Evolutionary conservation across 2,113 vertebrate species (phyloP).

Genomic region (Aldabrachelys gigantea): DNA sequence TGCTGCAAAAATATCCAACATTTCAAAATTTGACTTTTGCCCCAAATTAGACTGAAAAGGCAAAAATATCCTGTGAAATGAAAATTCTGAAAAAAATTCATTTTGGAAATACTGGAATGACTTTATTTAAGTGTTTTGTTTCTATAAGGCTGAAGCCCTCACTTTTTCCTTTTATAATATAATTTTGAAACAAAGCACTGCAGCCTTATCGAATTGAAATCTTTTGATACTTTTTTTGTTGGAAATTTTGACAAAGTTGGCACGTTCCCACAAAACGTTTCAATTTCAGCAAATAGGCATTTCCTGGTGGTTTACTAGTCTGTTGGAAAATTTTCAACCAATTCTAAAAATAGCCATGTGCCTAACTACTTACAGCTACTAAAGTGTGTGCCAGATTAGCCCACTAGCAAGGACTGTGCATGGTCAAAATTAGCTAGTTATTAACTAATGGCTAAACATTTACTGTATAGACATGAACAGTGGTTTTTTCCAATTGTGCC

Average conservation of each 20-base stretch:
- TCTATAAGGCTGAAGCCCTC: not conserved
- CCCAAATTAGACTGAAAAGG: not conserved
- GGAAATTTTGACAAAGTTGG: not conserved
- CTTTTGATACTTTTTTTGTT: not conserved
- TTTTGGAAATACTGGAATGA: not conserved
- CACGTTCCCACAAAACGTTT: not conserved
- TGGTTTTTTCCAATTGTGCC: not conserved
- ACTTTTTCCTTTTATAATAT: not conserved
- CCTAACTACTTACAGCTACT: not conserved
- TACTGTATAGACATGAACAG: not conserved
- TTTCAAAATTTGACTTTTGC: not conserved
- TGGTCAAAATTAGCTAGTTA: not conserved
- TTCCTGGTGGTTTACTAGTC: not conserved
- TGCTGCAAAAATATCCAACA: rapidly evolving
- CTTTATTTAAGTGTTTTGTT: not conserved
- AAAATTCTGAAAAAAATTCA: not conserved
- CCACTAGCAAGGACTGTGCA: not conserved
- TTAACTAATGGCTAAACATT: not conserved
- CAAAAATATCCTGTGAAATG: not conserved
- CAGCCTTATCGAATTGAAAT: not conserved
- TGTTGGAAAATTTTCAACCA: not conserved
- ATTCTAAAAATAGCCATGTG: not conserved
- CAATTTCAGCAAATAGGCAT: not conserved
- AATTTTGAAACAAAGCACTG: not conserved
- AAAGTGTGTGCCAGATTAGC: not conserved